Evolutionary conservation across 2,113 vertebrate genomes (phyloP), one percentile per base, ranked within the genome.

Genomic region (Grallaria varia): DNA sequence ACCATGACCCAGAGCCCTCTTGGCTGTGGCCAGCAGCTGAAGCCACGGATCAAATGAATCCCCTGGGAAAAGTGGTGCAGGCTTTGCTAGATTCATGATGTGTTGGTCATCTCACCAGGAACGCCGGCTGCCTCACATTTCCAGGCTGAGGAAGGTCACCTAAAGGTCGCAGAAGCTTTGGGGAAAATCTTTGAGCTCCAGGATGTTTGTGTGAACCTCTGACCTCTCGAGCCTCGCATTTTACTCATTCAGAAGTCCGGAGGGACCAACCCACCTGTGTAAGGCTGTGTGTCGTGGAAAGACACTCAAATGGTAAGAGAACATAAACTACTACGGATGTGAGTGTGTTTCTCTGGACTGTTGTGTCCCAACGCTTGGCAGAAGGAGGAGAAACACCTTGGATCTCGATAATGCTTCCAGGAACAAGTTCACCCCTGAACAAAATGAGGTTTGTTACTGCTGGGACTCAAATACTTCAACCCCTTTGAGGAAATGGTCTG

Each of bases 91-190:
- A 91, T 95, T 95, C 55, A 50, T 7, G 63, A 79, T 0, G 67
- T 85, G 90, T 14, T 31, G 49, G 81, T 75, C 76, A 71, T 67
- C 47, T 44, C 33, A 1, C 0, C 24, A 85, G 87, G 52, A 89
- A 3, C 67, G 35, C 6, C 0, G 7, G 7, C 63, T 90, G 91
- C 87, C 72, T 95, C 17, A 1, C 30, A 1, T 90, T 96, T 86
- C 79, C 90, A 94, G 78, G 45, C 90, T 53, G 66, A 28, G 45
- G 82, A 72, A 87, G 91, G 85, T 95, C 87, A 90, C n/a, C 9
- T 17, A 12, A 87, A 96, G 95, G 96, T 95, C 95, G 95, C 75
- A 39, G 42, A 58, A 85, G 68, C 82, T 91, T 77, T 90, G 79
- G 95, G 95, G 93, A 78, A 96, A 88, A 86, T 37, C 80, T 50